Evolutionary conservation across 1,140 invertebrate genomes (phyloP), one percentile per base, ranked within the genome.

Genomic region (Brachionus calyciflorus): DNA sequence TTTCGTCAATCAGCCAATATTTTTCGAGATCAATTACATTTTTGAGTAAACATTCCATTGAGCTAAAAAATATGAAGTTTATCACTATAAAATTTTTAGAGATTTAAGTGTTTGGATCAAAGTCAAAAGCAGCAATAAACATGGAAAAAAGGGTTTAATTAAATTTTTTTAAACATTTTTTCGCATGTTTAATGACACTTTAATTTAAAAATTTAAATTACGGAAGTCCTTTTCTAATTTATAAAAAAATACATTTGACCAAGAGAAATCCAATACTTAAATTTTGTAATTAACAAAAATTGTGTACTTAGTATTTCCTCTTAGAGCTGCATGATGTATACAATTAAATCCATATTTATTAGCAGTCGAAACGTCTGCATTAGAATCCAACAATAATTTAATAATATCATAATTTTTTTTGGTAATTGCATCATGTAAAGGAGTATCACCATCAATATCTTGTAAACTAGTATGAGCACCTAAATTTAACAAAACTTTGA

Each of bases 271-370:
- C n/a, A n/a, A n/a, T n/a, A n/a, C n/a, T n/a, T n/a, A n/a, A n/a
- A n/a, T n/a, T n/a, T n/a, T n/a, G n/a, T n/a, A n/a, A n/a, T n/a
- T n/a, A n/a, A n/a, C n/a, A n/a, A n/a, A n/a, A n/a, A n/a, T n/a
- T n/a, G n/a, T n/a, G n/a, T n/a, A 81, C 92, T 92, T 60, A 30
- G 19, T 28, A 37, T 95, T 96, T 82, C 95, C 95, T 81, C 95
- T 89, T 2, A 98, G 89, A 77, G 95, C 94, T 24, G 94, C 94
- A 86, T 97, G 94, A 85, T 98, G 95, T 24, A 98, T 88, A 19
- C 93, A 92, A 87, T 98, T 98, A 88, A 98, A 98, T 40, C 95
- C 95, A 85, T 96, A 96, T 87, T 97, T 98, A 87, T 98, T 98
- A 77, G 93, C 94, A 53, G 96, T 88, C 53, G 92, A 94, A 81